Evolutionary conservation across 2,113 vertebrate genomes (phyloP).

Genomic region (Choloepus hoffmanni): DNA sequence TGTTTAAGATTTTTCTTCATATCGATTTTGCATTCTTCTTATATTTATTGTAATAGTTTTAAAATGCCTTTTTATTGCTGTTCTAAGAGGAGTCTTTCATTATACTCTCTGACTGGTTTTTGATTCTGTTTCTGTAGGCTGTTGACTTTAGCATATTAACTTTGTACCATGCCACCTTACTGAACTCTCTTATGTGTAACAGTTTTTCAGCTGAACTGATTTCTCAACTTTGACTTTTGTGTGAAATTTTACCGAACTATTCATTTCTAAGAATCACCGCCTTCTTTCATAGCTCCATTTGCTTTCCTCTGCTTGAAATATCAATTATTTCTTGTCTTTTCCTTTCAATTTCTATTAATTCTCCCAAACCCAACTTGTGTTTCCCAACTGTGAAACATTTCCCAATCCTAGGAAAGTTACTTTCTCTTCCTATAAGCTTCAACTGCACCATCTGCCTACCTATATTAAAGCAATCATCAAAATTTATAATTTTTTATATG

Average conservation of each 20-base stretch:
- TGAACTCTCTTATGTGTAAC: constrained; percentile 40
- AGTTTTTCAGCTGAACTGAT: constrained; percentile 25
- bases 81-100: background rate
- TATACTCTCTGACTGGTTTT: background rate
- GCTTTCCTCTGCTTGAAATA: constrained; percentile 38
- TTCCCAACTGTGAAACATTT: background rate
- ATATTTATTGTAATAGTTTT: background rate
- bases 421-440: background rate
- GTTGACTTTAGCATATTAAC: background rate
- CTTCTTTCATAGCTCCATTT: background rate
- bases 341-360: background rate
- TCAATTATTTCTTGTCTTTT: constrained; percentile 34
- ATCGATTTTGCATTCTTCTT: background rate
- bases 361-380: background rate
- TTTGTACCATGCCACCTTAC: background rate
- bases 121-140: background rate
- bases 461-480: background rate
- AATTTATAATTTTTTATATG: background rate
- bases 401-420: background rate
- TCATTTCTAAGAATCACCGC: background rate
- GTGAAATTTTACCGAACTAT: background rate
- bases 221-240: constrained; percentile 4
- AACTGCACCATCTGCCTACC: background rate
- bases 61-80: constrained; percentile 14
- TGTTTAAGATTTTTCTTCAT: constrained; percentile 20